Evolutionary conservation across 2,888 invertebrate genomes (phyloP).

Genomic region (Diarsia rubi): DNA sequence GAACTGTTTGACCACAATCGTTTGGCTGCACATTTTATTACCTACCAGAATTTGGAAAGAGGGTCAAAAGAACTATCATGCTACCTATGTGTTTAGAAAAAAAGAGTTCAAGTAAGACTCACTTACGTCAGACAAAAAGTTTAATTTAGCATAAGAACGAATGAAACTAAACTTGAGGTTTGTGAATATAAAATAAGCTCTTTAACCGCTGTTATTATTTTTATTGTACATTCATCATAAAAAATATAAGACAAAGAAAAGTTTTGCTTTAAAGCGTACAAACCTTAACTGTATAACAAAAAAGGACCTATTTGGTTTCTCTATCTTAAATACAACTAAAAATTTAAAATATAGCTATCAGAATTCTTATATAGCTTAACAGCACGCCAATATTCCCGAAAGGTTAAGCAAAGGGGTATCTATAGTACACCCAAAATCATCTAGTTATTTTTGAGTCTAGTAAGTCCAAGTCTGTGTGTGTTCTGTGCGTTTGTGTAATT

Average conservation of each 20-base stretch:
- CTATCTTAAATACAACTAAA: neutral
- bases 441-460: neutral
- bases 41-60: too few species aligned
- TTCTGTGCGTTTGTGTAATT: too few species aligned
- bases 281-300: neutral
- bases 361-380: neutral
- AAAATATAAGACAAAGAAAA: conserved; percentile 7
- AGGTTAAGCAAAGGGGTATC: neutral
- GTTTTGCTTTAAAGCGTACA: neutral
- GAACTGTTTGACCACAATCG: too few species aligned
- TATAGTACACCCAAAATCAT: neutral
- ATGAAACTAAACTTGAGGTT: conserved; percentile 15
- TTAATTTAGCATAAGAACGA: conserved; percentile 22
- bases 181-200: conserved; percentile 29
- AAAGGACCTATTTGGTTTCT: neutral
- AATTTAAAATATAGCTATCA: neutral
- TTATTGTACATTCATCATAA: conserved; percentile 34
- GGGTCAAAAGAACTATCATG: too few species aligned
- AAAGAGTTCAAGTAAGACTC: neutral
- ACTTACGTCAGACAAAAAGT: neutral
- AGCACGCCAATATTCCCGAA: neutral
- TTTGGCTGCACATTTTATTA: neutral
- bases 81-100: neutral
- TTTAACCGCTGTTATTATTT: conserved; percentile 33
- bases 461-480: too few species aligned